These are phyloP conservation scores for Luehdorfia chinensis DNA, from an alignment of 1,140 invertebrate species.

Conservation along the genomic window DNA sequence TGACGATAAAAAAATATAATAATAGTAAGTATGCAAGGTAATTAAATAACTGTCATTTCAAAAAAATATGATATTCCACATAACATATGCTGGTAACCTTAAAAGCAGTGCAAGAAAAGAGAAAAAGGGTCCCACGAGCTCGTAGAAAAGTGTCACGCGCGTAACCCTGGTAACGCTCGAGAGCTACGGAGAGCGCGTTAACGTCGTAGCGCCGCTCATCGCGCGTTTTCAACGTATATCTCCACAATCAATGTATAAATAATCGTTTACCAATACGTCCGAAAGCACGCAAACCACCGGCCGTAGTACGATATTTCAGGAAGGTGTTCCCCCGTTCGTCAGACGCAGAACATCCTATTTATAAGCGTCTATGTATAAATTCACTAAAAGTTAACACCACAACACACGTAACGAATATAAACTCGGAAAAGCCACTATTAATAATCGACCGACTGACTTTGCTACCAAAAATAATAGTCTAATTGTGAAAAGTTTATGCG, in stretches of 20 bases:
- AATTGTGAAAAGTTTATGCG: constrained; percentile 78
- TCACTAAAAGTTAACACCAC: constrained; percentile 76
- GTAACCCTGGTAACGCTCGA: constrained; percentile 9
- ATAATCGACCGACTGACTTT: constrained; percentile 77
- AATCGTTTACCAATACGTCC: constrained; percentile 75
- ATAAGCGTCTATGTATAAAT: constrained; percentile 77
- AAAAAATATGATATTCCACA: too few relatives aligned
- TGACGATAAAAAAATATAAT: too few relatives aligned
- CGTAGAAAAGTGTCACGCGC: constrained; percentile 16
- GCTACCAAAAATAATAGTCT: constrained; percentile 79
- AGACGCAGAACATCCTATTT: constrained; percentile 76
- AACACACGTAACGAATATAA: constrained; percentile 77
- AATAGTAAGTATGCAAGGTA: too few relatives aligned
- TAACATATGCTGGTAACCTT: too few relatives aligned
- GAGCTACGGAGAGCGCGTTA: constrained; percentile 21
- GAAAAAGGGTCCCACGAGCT: constrained; percentile 8
- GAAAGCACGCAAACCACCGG: constrained; percentile 69
- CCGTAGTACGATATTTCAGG: constrained; percentile 76
- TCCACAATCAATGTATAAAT: constrained; percentile 70
- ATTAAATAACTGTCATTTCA: too few relatives aligned
- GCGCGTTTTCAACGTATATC: constrained; percentile 36
- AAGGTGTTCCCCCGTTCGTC: constrained; percentile 76
- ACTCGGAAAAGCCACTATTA: constrained; percentile 77
- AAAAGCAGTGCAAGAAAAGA: too few relatives aligned
- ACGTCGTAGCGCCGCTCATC: constrained; percentile 30